Percentiles rank a stretch among this genome's conserved stretches.
phyloP scores from a whole-genome alignment of 2,888 invertebrate species.

The Ophioninae sp. region DNA sequence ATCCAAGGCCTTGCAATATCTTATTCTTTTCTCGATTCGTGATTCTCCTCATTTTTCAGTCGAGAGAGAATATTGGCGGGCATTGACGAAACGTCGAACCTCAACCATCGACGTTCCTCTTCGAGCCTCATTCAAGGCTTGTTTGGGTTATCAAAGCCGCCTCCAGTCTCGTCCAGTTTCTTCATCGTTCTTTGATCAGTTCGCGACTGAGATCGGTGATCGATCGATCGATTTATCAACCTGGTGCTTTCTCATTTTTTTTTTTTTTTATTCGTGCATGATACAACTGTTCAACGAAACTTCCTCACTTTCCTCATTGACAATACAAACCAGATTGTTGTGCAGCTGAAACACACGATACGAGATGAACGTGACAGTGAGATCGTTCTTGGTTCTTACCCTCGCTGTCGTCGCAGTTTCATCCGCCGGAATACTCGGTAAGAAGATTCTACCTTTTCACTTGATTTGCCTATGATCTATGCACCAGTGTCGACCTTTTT shows the following conservation, averaged over 20 bases:
- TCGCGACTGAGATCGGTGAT: no score
- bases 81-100: constrained; percentile 9
- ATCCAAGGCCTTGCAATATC: not conserved
- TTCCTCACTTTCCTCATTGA: not conserved
- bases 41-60: constrained; percentile 55
- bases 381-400: constrained; percentile 70
- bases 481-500: no score
- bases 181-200: no score
- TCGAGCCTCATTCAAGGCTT: not conserved
- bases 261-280: no score
- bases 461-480: no score
- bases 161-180: not conserved
- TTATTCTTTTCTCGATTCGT: constrained; percentile 26
- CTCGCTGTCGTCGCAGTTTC: constrained; percentile 72
- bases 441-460: no score
- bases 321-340: not conserved
- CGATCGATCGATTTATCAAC: no score
- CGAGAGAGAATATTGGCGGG: constrained; percentile 50
- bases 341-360: not conserved
- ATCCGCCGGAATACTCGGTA: constrained; percentile 78
- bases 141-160: no score
- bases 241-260: no score
- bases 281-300: no score
- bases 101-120: constrained; percentile 28
- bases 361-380: constrained; percentile 70